Evolutionary conservation across 2,113 vertebrate species (phyloP), one percentile per base, ranked within the genome.

Genomic region (Probosciger aterrimus): DNA sequence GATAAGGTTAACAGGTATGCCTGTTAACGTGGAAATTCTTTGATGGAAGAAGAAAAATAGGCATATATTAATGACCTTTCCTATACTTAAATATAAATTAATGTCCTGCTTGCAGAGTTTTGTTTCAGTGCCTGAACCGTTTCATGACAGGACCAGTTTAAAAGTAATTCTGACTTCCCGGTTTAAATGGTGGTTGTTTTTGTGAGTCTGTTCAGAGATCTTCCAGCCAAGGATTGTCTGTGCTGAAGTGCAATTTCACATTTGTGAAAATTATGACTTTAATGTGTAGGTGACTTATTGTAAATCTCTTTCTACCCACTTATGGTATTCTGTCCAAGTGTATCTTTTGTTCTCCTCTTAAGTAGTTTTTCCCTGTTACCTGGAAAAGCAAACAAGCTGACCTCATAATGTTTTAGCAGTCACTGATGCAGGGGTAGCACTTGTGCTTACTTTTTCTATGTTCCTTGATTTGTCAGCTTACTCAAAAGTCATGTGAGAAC

Each of bases 271-370:
- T 92, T 60, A 68, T n/a, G 7, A 44, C 43, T 94, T 86, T 20
- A 88, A 92, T 59, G 20, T 23, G 7, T 65, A 49, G n/a, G 18
- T 94, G 71, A 93, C 94, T 83, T 88, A 70, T 71, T 87, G 41
- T 69, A 24, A 95, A 94, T 97, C 57, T 96, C n/a, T 71, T 90
- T 91, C 44, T 74, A n/a, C 60, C 30, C 79, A 62, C 33, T 92
- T 82, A 52, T 0, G 5, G 35, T 62, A 47, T 89, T 92, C 37
- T 62, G 14, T 92, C 77, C 69, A 76, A 90, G 70, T 41, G 35
- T 88, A 20, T 60, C 28, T 81, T 67, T 63, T 53, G 50, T 82
- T 96, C 33, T 78, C 23, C 73, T 95, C 60, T 86, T 13, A 78
- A 90, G 49, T 52, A 73, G 49, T 91, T 96, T 86, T 95, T 96